Conservation (phyloP, 2,797 vertebrate genomes). For the Chloroceryle amazona region DNA sequence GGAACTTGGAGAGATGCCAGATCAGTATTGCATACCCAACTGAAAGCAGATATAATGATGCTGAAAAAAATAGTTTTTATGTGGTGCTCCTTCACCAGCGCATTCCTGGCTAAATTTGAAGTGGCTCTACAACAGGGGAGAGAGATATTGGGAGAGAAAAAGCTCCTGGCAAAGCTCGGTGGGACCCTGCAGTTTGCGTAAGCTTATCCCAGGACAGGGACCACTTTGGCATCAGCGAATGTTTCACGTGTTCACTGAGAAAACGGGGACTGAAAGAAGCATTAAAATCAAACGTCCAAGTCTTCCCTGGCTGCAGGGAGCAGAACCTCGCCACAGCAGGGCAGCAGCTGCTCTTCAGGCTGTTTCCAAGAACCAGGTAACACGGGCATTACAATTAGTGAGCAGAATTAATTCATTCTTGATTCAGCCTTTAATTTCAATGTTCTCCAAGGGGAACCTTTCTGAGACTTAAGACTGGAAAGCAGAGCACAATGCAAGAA, state of each 20-base stretch:
- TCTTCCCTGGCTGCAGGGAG: background rate
- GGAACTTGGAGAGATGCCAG: background rate
- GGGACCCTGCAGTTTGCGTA: background rate
- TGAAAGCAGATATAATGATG: background rate
- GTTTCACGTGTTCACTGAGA: fast-evolving
- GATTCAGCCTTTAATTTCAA: conserved; percentile 40
- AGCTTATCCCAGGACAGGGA: background rate
- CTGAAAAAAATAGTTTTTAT: background rate
- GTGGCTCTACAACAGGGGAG: background rate
- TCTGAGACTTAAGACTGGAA: conserved; percentile 39
- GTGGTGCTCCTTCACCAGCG: fast-evolving
- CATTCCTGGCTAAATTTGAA: background rate
- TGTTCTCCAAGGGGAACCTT: conserved; percentile 52
- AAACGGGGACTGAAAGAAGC: background rate
- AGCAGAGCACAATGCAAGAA: conserved; percentile 51
- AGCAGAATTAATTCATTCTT: conserved; percentile 58
- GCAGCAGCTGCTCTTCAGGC: conserved; percentile 6
- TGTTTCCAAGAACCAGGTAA: background rate
- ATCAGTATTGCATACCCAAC: background rate
- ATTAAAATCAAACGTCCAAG: background rate
- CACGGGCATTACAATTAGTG: conserved; percentile 22
- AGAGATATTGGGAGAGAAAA: background rate
- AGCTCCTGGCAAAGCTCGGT: background rate
- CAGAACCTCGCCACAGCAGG: background rate
- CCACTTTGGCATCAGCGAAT: background rate